These are phyloP conservation scores for Eulemur rubriventer DNA, from an alignment of 2,797 vertebrate genomes.

Conservation along the genomic window DNA sequence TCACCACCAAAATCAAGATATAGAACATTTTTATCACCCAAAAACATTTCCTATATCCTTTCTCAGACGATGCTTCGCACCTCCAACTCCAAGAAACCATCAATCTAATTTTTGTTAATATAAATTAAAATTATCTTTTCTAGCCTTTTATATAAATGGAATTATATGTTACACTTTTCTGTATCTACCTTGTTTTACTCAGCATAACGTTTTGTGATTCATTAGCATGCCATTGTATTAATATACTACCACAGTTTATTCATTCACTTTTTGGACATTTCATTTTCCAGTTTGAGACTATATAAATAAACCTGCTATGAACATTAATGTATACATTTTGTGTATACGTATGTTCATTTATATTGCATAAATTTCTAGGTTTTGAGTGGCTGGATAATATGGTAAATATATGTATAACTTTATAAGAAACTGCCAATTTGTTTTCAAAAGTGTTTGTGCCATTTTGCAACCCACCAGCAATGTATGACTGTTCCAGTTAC, in stretches of 20 bases:
- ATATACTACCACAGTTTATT: background rate
- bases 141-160: background rate
- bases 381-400: background rate
- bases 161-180: background rate
- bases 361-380: background rate
- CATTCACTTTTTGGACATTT: background rate
- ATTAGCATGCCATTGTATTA: background rate
- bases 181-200: background rate
- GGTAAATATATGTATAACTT: background rate
- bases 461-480: background rate
- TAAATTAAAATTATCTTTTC: background rate
- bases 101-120: background rate
- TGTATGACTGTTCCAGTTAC: background rate
- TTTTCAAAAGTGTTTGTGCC: background rate
- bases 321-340: background rate
- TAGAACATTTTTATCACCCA: background rate
- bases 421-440: background rate
- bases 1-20: background rate
- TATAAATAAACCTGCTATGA: background rate
- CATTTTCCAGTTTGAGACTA: background rate
- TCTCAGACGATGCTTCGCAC: background rate
- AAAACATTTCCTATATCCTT: background rate
- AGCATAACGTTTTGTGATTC: background rate
- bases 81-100: background rate
- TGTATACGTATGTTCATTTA: background rate